Conservation (phyloP, 2,888 invertebrate genomes). For the Amphipoea lucens region DNA sequence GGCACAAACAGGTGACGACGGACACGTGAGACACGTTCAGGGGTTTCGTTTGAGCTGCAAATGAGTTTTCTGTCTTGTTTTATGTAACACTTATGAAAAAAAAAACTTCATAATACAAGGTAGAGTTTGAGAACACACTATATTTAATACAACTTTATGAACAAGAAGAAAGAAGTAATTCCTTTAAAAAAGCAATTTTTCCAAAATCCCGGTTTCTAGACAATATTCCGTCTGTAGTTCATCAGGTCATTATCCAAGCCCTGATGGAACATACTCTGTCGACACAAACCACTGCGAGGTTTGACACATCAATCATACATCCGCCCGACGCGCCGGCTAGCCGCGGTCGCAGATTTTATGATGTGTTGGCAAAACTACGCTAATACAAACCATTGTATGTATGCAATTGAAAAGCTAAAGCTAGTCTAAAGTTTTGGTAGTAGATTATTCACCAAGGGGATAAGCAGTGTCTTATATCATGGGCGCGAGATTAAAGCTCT, state of each 20-base stretch:
- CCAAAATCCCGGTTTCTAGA: not conserved
- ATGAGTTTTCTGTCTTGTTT: too few relatives aligned
- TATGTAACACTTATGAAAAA: too few relatives aligned
- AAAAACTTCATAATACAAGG: too few relatives aligned
- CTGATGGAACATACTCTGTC: slow-evolving; percentile 14
- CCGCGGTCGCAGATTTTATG: slow-evolving; percentile 41
- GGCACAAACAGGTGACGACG: not conserved
- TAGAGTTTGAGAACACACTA: too few relatives aligned
- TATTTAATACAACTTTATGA: too few relatives aligned
- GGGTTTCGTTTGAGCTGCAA: not conserved
- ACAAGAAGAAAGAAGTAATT: too few relatives aligned
- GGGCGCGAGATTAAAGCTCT: not conserved
- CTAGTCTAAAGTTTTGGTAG: not conserved
- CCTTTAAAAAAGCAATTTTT: too few relatives aligned
- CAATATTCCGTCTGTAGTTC: not conserved
- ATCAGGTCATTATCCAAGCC: not conserved
- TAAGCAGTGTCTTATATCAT: not conserved
- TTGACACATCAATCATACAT: slow-evolving; percentile 49
- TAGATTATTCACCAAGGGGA: not conserved
- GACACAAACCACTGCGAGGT: slow-evolving; percentile 29
- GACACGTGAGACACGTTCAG: too few relatives aligned
- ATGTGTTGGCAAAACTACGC: slow-evolving; percentile 18
- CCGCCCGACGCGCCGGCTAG: not conserved
- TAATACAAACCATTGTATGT: slow-evolving; percentile 10
- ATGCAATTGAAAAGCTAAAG: not conserved